These are phyloP conservation scores for Pandemis corylana DNA, from an alignment of 2,888 invertebrate genomes.

Conservation along the genomic window DNA sequence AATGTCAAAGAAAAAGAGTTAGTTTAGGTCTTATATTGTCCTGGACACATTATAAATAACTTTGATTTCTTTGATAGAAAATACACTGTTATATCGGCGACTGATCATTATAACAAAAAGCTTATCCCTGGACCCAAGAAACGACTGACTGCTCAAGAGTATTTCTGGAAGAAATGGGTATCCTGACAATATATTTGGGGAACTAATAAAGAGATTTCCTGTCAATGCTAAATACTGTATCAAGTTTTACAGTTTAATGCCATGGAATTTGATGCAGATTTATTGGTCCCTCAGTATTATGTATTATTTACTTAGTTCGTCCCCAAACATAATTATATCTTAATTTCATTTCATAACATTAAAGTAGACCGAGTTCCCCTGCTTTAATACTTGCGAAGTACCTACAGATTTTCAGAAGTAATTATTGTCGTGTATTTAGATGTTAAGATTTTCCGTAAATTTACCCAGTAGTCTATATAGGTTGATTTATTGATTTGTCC, in stretches of 20 bases:
- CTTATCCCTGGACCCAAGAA: constrained; percentile 66
- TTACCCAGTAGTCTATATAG: too few relatives aligned
- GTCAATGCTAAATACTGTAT: not conserved
- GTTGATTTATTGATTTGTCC: too few relatives aligned
- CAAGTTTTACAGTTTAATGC: not conserved
- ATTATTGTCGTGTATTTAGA: too few relatives aligned
- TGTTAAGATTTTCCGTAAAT: too few relatives aligned
- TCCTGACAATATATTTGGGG: constrained; percentile 30
- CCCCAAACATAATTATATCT: too few relatives aligned
- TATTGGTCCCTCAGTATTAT: not conserved
- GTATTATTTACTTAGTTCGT: too few relatives aligned
- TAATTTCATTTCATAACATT: not conserved
- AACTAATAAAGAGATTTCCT: not conserved
- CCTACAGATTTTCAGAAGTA: too few relatives aligned
- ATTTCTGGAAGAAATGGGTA: constrained; percentile 82
- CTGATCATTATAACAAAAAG: constrained; percentile 70
- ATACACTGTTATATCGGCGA: constrained; percentile 61
- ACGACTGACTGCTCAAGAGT: constrained; percentile 71
- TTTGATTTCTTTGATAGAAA: constrained; percentile 58
- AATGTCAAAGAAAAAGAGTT: not conserved
- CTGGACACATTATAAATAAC: not conserved
- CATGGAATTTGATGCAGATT: not conserved
- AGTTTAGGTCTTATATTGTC: not conserved
- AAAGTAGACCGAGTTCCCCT: not conserved
- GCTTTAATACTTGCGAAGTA: not conserved